Percentiles rank a stretch among this genome's conserved stretches.
Conservation (phyloP, 2,113 vertebrate species). For the Urocynchramus pylzowi region DNA sequence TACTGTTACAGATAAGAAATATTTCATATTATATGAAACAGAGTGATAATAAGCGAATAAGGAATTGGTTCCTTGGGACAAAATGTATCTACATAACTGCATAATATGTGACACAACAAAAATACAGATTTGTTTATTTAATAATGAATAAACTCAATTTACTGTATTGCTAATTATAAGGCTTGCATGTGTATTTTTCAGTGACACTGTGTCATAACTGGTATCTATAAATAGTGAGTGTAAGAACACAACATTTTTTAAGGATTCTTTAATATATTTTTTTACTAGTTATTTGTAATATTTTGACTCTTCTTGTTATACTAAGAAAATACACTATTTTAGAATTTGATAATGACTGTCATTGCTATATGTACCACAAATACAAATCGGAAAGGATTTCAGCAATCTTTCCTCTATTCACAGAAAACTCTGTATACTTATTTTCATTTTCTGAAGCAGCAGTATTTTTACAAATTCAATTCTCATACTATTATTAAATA, state of each 20-base stretch:
- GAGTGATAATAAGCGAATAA: neutral
- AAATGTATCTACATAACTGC: neutral
- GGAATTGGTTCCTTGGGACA: neutral
- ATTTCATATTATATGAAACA: neutral
- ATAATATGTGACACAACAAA: neutral
- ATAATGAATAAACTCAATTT: neutral
- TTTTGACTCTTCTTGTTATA: neutral
- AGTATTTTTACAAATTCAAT: neutral
- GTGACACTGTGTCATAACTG: neutral
- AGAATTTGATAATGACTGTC: neutral
- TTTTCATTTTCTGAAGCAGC: neutral
- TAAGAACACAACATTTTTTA: neutral
- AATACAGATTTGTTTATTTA: neutral
- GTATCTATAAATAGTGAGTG: neutral
- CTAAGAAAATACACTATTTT: neutral
- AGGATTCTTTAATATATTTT: neutral
- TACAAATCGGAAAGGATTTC: neutral
- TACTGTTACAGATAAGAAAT: neutral
- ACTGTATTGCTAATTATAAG: neutral
- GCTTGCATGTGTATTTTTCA: neutral
- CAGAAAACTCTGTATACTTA: neutral
- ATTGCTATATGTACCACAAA: neutral
- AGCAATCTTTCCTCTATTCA: neutral
- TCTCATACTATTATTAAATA: neutral
- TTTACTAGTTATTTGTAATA: neutral